A percentile compares a stretch with the other conserved stretches of the same genome.
These are phyloP conservation scores for Drosophila serrata DNA, from an alignment of 1,140 invertebrate species.

Conservation along the genomic window DNA sequence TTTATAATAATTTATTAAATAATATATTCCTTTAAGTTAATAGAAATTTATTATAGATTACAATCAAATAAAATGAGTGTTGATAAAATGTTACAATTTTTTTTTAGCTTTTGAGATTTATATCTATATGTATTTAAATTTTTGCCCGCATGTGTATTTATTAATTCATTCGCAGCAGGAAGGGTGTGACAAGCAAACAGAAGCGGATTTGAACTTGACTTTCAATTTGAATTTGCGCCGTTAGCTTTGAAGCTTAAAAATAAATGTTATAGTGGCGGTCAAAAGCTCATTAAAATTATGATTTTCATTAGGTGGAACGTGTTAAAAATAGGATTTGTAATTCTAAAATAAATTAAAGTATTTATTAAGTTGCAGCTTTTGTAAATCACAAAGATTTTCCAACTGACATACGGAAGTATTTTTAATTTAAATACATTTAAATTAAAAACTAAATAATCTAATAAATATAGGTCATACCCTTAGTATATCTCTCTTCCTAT, in stretches of 20 bases:
- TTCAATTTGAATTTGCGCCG: conserved; percentile 39
- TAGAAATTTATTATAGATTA: too few relatives aligned
- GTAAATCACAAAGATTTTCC: background rate
- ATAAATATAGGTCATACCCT: background rate
- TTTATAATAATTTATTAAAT: too few relatives aligned
- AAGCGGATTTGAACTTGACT: conserved; percentile 44
- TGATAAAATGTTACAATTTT: too few relatives aligned
- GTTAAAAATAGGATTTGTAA: background rate
- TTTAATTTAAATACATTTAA: background rate
- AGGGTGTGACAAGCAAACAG: conserved; percentile 32
- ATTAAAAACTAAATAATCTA: too few relatives aligned
- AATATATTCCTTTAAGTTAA: too few relatives aligned
- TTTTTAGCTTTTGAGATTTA: too few relatives aligned
- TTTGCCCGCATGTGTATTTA: conserved; percentile 6
- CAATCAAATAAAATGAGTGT: too few relatives aligned
- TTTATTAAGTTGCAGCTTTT: background rate
- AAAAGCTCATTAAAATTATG: background rate
- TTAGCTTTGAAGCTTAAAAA: conserved; percentile 19
- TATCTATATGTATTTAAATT: too few relatives aligned
- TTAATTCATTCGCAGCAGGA: conserved; percentile 17
- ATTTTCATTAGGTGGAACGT: background rate
- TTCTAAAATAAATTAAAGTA: background rate
- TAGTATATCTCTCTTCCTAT: conserved; percentile 1
- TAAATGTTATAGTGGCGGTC: background rate
- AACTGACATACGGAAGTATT: background rate